These are phyloP conservation scores for Naso thynnoides DNA, from an alignment of 2,797 vertebrate species.

Conservation along the genomic window DNA sequence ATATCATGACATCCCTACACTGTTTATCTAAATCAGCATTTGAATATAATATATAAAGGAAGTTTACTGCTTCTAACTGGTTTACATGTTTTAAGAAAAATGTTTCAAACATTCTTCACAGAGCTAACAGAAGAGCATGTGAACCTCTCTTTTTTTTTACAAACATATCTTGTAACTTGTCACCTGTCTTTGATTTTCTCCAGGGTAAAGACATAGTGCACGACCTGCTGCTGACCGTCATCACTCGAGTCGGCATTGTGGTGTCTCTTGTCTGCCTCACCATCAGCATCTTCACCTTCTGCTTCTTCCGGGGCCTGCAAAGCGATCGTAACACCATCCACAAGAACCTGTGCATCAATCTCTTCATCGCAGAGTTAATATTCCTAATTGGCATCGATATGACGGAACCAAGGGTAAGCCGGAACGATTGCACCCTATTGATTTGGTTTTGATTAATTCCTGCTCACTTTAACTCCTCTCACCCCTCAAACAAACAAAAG, in stretches of 20 bases:
- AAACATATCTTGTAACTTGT: neutral
- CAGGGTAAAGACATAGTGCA: conserved; percentile 91
- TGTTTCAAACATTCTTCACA: neutral
- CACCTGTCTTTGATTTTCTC: conserved; percentile 20
- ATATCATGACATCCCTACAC: too few species aligned
- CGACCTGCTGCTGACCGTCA: conserved; percentile 92
- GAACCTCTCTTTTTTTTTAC: neutral
- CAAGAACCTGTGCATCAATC: conserved; percentile 99
- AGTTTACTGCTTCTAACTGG: neutral
- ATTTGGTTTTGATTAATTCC: conserved; percentile 68
- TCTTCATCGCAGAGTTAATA: conserved; percentile 98
- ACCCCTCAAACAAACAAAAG: conserved; percentile 59
- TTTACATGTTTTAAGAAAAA: neutral
- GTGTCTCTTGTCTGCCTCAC: conserved; percentile 97
- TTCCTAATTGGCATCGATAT: conserved; percentile 98
- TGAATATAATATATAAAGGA: neutral
- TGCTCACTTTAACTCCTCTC: conserved; percentile 49
- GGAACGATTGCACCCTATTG: conserved; percentile 52
- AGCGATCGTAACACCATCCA: conserved; percentile 99
- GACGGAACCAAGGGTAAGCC: conserved; percentile 93
- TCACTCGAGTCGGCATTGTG: conserved; percentile 97
- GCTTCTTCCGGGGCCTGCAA: conserved; percentile 98
- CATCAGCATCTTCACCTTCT: conserved; percentile 99
- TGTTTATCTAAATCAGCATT: neutral
- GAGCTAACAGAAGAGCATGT: neutral